phyloP scores from a whole-genome alignment of 1,140 invertebrate genomes.

The Yoshiicerus persimilis region DNA sequence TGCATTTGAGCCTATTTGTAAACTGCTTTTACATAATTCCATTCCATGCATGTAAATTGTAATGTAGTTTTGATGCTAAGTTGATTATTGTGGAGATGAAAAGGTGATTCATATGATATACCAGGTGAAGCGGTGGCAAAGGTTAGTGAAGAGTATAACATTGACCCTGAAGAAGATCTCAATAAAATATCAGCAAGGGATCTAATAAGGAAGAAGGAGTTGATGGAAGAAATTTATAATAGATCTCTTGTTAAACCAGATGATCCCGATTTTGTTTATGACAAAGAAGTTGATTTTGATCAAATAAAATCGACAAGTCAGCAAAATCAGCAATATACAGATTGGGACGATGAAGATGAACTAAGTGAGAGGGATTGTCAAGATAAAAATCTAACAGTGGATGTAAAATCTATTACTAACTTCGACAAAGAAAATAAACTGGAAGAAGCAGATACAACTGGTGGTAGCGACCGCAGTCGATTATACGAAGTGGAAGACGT shows the following conservation, averaged over 20 bases:
- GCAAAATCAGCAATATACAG: neutral
- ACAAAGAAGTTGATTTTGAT: slow-evolving; percentile 34
- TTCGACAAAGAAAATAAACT: neutral
- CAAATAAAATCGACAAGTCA: neutral
- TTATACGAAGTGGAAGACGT: neutral
- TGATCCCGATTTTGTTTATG: slow-evolving; percentile 37
- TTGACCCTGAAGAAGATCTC: slow-evolving; percentile 42
- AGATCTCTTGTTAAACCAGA: slow-evolving; percentile 24
- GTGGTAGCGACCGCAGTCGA: neutral
- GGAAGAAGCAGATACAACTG: neutral
- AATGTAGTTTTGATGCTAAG: neutral
- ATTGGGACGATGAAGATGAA: slow-evolving; percentile 42
- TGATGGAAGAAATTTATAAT: slow-evolving; percentile 41
- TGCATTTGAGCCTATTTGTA: too few species aligned
- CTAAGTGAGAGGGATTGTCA: neutral
- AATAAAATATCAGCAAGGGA: slow-evolving; percentile 33
- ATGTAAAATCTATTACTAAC: neutral
- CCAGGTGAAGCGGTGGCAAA: slow-evolving; percentile 13
- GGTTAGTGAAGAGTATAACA: slow-evolving; percentile 30
- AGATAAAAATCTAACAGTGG: neutral
- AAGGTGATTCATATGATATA: neutral
- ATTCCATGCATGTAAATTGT: neutral
- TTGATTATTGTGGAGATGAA: too few species aligned
- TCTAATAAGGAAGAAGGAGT: slow-evolving; percentile 7
- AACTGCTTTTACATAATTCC: too few species aligned